Conservation (phyloP, 64 coral and sea anemone genomes). For the Pocillopora verrucosa region DNA sequence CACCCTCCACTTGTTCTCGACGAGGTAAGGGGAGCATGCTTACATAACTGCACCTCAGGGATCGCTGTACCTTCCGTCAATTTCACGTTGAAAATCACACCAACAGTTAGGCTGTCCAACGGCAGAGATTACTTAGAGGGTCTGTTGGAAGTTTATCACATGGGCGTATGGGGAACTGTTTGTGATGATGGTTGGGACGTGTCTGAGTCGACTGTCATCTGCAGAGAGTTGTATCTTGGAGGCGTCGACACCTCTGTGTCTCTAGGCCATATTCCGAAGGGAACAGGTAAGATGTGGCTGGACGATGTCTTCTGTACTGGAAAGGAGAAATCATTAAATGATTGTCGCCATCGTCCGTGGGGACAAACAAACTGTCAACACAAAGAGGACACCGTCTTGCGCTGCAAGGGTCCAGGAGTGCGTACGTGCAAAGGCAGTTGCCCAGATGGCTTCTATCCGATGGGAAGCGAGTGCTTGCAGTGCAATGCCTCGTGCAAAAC, state of each 20-base stretch:
- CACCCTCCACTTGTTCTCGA: conserved; percentile 42
- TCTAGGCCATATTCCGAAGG: conserved; percentile 21
- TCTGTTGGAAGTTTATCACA: conserved; percentile 65
- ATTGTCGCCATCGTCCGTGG: conserved; percentile 67
- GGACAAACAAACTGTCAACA: conserved; percentile 59
- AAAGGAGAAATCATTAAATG: neutral
- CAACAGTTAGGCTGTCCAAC: conserved; percentile 48
- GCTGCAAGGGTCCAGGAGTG: conserved; percentile 45
- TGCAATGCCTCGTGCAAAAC: conserved; percentile 53
- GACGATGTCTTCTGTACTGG: conserved; percentile 57
- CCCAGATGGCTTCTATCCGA: conserved; percentile 48
- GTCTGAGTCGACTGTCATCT: conserved; percentile 53
- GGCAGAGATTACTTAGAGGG: conserved; percentile 82
- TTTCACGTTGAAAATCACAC: neutral
- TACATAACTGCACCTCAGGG: conserved; percentile 41
- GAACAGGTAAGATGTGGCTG: conserved; percentile 69
- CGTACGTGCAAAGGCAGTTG: conserved; percentile 46
- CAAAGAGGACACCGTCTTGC: conserved; percentile 53
- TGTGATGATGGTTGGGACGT: conserved; percentile 84
- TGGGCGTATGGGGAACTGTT: conserved; percentile 87
- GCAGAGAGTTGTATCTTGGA: conserved; percentile 66
- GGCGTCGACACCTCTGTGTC: neutral
- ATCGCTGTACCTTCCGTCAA: conserved; percentile 50
- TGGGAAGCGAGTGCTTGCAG: conserved; percentile 17
- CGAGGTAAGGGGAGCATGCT: neutral